phyloP scores from a whole-genome alignment of 2,113 vertebrate species.

The Psephotus haematonotus region DNA sequence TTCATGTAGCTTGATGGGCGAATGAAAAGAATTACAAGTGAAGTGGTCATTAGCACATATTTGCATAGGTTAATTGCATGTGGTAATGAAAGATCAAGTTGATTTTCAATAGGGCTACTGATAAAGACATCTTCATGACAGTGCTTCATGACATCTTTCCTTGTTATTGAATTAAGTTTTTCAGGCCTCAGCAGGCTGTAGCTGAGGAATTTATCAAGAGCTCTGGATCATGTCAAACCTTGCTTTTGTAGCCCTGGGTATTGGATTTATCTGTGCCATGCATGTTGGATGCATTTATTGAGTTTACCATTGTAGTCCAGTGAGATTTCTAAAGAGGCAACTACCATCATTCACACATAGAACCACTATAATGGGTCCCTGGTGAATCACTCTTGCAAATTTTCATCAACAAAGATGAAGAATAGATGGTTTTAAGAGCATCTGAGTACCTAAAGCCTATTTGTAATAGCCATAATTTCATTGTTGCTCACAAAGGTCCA shows the following conservation, averaged over 20 bases:
- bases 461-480: neutral
- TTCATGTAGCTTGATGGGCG: neutral
- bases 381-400: neutral
- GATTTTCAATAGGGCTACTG: conserved; percentile 1
- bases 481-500: neutral
- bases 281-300: neutral
- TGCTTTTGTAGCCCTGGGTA: neutral
- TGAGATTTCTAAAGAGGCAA: neutral
- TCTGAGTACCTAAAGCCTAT: neutral
- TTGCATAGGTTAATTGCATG: conserved; percentile 55
- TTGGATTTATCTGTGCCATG: neutral
- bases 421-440: neutral
- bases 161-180: neutral
- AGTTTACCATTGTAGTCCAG: neutral
- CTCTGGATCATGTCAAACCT: neutral
- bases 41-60: conserved; percentile 30
- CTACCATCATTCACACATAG: fast-evolving
- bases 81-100: conserved; percentile 12
- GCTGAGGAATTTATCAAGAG: neutral
- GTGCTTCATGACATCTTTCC: neutral
- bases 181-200: neutral
- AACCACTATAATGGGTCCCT: neutral
- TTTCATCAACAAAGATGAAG: neutral
- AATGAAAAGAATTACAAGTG: neutral
- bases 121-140: neutral